These are phyloP conservation scores for Drosophila differens DNA, from an alignment of 2,888 invertebrate species.

Conservation along the genomic window DNA sequence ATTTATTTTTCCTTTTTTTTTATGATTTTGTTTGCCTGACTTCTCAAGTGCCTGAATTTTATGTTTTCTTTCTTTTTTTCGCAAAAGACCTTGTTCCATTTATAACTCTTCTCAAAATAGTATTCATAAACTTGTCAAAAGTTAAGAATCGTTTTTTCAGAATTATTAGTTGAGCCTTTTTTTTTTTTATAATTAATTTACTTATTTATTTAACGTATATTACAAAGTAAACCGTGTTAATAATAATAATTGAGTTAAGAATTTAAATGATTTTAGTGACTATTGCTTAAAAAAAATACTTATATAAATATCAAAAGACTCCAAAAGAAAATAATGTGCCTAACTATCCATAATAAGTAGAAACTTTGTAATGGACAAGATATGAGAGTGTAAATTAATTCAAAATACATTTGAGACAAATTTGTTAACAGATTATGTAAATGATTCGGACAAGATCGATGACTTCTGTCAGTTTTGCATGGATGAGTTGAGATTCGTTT, in stretches of 20 bases:
- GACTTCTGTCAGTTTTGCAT: slow-evolving; percentile 41
- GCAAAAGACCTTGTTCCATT: slow-evolving; percentile 18
- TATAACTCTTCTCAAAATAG: slow-evolving; percentile 27
- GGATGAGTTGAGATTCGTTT: slow-evolving; percentile 5
- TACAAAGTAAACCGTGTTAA: not conserved
- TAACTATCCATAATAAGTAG: not conserved
- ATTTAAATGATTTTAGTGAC: no score
- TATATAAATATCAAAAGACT: not conserved
- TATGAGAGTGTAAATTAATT: not conserved
- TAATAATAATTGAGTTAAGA: no score
- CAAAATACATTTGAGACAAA: not conserved
- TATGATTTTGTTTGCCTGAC: slow-evolving; percentile 33
- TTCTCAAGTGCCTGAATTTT: slow-evolving; percentile 64
- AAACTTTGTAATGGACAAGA: not conserved
- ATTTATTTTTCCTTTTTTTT: slow-evolving; percentile 40
- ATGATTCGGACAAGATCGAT: slow-evolving; percentile 35
- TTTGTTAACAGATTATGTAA: not conserved
- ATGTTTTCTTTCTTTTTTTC: not conserved
- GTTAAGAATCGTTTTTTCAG: not conserved
- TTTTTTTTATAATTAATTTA: not conserved
- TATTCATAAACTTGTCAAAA: slow-evolving; percentile 3
- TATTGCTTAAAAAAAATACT: no score
- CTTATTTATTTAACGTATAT: not conserved
- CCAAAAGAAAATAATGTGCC: not conserved
- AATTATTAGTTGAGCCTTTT: not conserved